Base-by-base conservation (phyloP, 2,888 invertebrate genomes). In the Notocelia uddmanniana region DNA sequence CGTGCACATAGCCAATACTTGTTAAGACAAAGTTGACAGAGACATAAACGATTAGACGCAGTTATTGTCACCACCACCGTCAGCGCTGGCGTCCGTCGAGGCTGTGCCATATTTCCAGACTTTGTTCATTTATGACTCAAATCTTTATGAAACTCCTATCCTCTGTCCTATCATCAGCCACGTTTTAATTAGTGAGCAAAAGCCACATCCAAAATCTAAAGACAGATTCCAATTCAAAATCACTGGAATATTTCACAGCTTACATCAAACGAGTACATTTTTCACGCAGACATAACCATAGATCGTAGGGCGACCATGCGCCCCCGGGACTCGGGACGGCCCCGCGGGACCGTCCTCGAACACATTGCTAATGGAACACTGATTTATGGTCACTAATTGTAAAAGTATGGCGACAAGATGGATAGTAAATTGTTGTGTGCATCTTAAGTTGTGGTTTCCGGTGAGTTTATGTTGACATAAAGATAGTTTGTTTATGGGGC, bases 321-420 rank as follows among this genome's bases (percentile, higher is more conserved):
- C 64, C 63, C 66, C 15, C 77, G 73, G 67, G 71, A 75, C 68
- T 77, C 74, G 77, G 74, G 75, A 76, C 75, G 59, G 64, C 67
- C 76, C 60, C 75, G 70, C 74, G 77, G 75, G 78, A 75, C 74
- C 72, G 31, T 6, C 31, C 75, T 78, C 80, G 80, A 76, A 79
- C 81, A 80, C 83, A 80, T 82, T 80, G 81, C 85, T 89, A 90
- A 90, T 90, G 89, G 88, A 85, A 82, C 80, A 77, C 83, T 88
- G 88, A 89, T 89, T 90, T 89, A 69, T 71, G 59, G 87, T 89
- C 83, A 80, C 78, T 86, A 87, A 87, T 86, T 85, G 79, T 82
- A 77, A 76, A 79, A 77, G 63, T 76, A 74, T 73, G 72, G 75
- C 73, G 73, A 52, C 63, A 18, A 58, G 55, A 26, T 26, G 26